Evolutionary conservation across 2,888 invertebrate genomes (phyloP).

Genomic region (Griposia aprilina): DNA sequence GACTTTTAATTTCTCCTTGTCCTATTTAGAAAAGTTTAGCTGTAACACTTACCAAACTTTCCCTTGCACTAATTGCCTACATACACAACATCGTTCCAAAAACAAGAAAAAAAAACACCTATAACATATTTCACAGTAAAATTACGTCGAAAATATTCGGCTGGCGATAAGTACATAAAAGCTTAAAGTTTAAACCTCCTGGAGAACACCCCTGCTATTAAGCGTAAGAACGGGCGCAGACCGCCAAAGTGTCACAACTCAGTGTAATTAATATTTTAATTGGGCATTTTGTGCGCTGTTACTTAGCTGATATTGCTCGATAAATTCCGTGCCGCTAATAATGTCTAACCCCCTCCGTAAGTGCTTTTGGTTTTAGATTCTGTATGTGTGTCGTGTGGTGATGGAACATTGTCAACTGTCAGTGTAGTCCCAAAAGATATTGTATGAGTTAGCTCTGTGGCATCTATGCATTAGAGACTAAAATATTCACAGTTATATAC

Average conservation of each 20-base stretch:
- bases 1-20: slow-evolving; percentile 8
- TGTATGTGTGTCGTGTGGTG: slow-evolving; percentile 57
- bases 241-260: slow-evolving; percentile 85
- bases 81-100: slow-evolving; percentile 14
- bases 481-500: not conserved
- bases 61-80: slow-evolving; percentile 26
- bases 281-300: slow-evolving; percentile 89
- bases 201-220: slow-evolving; percentile 74
- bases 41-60: slow-evolving; percentile 35
- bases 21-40: slow-evolving; percentile 20
- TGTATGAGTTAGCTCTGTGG: not conserved
- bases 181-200: slow-evolving; percentile 69
- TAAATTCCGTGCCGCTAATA: slow-evolving; percentile 87
- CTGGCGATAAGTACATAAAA: slow-evolving; percentile 70
- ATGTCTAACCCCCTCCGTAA: slow-evolving; percentile 77
- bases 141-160: slow-evolving; percentile 67
- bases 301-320: slow-evolving; percentile 88
- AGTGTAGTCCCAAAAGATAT: not conserved
- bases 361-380: slow-evolving; percentile 77
- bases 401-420: slow-evolving; percentile 25
- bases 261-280: slow-evolving; percentile 90
- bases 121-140: slow-evolving; percentile 56
- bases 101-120: slow-evolving; percentile 48
- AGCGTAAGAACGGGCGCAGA: slow-evolving; percentile 76
- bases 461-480: not conserved